These are phyloP conservation scores for Agonopterix subpropinquella DNA, from an alignment of 2,888 invertebrate genomes.

Conservation along the genomic window DNA sequence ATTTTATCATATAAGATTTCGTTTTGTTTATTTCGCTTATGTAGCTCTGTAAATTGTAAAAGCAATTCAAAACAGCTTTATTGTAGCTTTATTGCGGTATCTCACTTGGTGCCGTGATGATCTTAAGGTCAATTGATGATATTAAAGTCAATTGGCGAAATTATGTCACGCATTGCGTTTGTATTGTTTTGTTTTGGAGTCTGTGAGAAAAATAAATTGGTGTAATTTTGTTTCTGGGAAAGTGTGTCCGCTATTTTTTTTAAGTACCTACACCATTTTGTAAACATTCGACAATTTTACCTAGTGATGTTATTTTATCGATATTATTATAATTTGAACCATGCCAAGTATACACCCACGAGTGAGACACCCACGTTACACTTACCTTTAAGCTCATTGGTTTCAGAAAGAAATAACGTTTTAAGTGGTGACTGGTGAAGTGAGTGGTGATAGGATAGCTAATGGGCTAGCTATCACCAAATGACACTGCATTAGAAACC, in stretches of 20 bases:
- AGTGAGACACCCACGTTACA: too few species aligned
- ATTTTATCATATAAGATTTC: too few species aligned
- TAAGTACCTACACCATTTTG: too few species aligned
- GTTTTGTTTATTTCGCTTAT: not conserved
- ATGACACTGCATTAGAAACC: too few species aligned
- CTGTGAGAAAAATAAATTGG: not conserved
- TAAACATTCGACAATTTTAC: not conserved
- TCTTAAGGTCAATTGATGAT: slow-evolving; percentile 15
- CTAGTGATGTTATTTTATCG: not conserved
- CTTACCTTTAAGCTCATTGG: too few species aligned
- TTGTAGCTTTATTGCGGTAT: not conserved
- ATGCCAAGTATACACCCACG: too few species aligned
- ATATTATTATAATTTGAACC: too few species aligned
- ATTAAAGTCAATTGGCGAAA: slow-evolving; percentile 21
- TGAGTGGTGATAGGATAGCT: too few species aligned
- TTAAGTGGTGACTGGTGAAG: too few species aligned
- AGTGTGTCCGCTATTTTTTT: too few species aligned
- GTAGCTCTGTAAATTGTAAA: not conserved
- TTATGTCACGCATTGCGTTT: slow-evolving; percentile 14
- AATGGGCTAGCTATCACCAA: too few species aligned
- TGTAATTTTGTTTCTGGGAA: not conserved
- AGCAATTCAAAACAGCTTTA: not conserved
- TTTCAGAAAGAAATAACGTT: too few species aligned
- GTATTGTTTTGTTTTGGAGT: not conserved
- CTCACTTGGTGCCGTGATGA: not conserved